Conservation (phyloP, 2,113 vertebrate genomes). For the Vidua chalybeata region DNA sequence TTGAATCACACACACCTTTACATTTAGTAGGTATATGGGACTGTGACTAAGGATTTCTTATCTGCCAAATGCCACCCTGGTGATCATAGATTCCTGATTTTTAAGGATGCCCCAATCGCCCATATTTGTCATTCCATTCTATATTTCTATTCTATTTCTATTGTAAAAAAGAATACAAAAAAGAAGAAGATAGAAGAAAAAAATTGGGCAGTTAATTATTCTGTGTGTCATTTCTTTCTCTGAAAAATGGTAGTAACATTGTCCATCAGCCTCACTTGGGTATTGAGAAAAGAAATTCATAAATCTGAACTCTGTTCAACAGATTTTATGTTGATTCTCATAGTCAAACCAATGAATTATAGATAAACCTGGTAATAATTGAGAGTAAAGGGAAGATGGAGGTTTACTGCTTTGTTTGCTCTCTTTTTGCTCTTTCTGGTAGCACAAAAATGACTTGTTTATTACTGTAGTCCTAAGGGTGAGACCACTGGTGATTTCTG, state of each 20-base stretch:
- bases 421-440: not conserved
- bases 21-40: not conserved
- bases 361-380: slow-evolving; percentile 19
- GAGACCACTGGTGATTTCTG: not conserved
- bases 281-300: slow-evolving; percentile 24
- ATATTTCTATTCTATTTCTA: not conserved
- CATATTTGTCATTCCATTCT: not conserved
- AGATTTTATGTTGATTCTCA: not conserved
- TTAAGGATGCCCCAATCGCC: not conserved
- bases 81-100: not conserved
- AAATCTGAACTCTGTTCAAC: slow-evolving; percentile 12
- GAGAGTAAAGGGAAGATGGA: not conserved
- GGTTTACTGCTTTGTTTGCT: slow-evolving; percentile 25
- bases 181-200: not conserved
- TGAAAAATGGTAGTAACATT: not conserved
- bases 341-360: slow-evolving; percentile 30
- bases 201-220: not conserved
- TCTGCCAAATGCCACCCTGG: not conserved
- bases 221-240: not conserved
- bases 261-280: not conserved
- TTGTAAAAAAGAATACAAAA: not conserved
- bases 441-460: not conserved
- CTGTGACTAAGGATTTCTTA: not conserved
- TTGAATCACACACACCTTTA: not conserved
- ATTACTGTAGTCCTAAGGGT: slow-evolving; percentile 1